Evolutionary conservation across 2,113 vertebrate genomes (phyloP), one percentile per base, ranked within the genome.

Genomic region (Rhodinocichla rosea): DNA sequence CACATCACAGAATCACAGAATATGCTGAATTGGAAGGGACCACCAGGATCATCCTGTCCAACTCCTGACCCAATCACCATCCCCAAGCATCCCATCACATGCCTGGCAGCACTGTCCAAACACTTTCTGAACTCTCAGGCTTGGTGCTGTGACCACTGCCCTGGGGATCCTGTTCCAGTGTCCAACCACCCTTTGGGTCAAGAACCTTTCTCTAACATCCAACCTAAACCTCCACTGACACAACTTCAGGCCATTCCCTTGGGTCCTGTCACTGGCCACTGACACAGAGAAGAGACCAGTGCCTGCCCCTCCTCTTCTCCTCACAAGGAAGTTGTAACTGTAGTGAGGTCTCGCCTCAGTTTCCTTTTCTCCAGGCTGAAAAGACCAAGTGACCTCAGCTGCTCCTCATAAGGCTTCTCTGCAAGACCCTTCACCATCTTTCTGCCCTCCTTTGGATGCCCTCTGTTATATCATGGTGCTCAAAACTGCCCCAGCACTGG

Each of bases 401-500:
- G 9, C 11, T 33, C 7, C 7, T 59, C 45, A 18, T 3, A 50
- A 1, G 2, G 21, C 21, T 68, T 50, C 21, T 2, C 37, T 33
- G 35, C 26, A 42, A 67, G 37, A 13, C 26, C 4, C 9, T 33
- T 44, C 22, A 52, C 22, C 11, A 33, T 37, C 15, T 52, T 27
- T 60, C 13, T 37, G 37, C 22, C 37, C 4, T 60, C 7, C 22
- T 52, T 60, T 10, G 22, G 27, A 22, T 23, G 33, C 3, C 50
- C 44, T 68, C 32, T 59, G 9, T 44, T 32, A 8, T 15, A 5
- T 15, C 1, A 1, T 18, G 37, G 53, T 5, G 4, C 37, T 24
- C 32, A 27, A 6, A 32, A 33, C 32, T 32, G 7, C 2, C 32
- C 17, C 21, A 33, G 53, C 7, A 10, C 21, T 27, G 0, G 2